Percentiles rank a stretch among this genome's conserved stretches.
These are phyloP conservation scores for Polyommatus iphigenia DNA, from an alignment of 2,888 invertebrate genomes.

Conservation along the genomic window DNA sequence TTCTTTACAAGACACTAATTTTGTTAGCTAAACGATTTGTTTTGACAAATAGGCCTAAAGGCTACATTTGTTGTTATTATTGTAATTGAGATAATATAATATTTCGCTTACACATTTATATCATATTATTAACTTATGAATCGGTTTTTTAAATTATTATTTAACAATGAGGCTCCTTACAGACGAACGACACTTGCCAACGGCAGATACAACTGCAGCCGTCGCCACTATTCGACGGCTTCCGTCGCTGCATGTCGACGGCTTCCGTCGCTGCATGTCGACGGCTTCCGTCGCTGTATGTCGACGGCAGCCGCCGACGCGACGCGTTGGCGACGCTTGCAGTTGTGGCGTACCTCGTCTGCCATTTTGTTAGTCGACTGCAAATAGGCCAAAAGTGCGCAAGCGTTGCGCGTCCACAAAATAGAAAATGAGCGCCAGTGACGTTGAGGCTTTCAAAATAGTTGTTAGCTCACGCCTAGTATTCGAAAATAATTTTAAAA, in stretches of 20 bases:
- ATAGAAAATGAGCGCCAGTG: neutral
- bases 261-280: too few relatives aligned
- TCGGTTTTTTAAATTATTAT: neutral
- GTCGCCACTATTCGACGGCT: too few relatives aligned
- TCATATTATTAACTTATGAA: neutral
- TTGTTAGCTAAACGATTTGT: neutral
- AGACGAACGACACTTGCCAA: too few relatives aligned
- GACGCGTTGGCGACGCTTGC: too few relatives aligned
- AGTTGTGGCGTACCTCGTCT: too few relatives aligned
- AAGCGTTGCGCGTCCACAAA: too few relatives aligned
- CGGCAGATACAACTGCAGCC: too few relatives aligned
- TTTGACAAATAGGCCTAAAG: neutral
- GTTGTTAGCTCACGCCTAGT: neutral
- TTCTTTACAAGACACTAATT: neutral
- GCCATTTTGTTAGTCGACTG: too few relatives aligned
- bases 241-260: too few relatives aligned
- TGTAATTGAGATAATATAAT: neutral
- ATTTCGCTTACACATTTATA: neutral
- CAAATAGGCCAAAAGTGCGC: neutral
- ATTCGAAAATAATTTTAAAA: too few relatives aligned
- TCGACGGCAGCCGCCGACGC: too few relatives aligned
- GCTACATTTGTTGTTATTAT: neutral
- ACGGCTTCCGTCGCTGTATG: too few relatives aligned
- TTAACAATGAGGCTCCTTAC: neutral
- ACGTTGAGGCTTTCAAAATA: neutral